phyloP scores from a whole-genome alignment of 2,113 vertebrate genomes.

The Arizona elegans region DNA sequence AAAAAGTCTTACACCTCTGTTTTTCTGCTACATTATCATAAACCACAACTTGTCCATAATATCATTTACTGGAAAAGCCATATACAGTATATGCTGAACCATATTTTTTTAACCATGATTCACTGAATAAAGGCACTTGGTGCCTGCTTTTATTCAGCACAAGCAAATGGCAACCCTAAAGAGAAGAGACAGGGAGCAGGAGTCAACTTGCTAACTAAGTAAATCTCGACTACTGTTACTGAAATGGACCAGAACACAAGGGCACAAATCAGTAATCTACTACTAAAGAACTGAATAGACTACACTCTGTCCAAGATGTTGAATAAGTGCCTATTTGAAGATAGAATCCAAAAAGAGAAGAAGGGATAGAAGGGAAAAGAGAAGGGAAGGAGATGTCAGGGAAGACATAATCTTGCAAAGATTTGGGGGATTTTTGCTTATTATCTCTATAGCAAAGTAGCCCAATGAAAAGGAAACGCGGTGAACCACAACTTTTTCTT shows the following conservation, averaged over 20 bases:
- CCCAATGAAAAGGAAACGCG: not conserved
- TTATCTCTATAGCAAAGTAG: not conserved
- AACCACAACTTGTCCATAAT: not conserved
- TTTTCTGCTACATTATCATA: not conserved
- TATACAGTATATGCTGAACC: not conserved
- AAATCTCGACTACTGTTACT: not conserved
- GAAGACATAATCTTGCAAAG: not conserved
- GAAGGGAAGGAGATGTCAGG: not conserved
- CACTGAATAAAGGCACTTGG: not conserved
- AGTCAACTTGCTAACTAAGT: not conserved
- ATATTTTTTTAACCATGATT: not conserved
- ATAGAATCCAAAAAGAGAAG: not conserved
- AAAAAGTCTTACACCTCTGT: not conserved
- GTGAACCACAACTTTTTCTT: not conserved
- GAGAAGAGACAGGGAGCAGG: not conserved
- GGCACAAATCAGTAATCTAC: not conserved
- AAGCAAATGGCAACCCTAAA: not conserved
- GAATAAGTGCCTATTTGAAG: not conserved
- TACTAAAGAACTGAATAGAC: not conserved
- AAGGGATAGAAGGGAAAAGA: not conserved
- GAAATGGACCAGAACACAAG: not conserved
- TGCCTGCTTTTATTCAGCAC: not conserved
- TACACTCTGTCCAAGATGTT: not conserved
- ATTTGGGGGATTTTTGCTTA: not conserved
- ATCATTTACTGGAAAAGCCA: not conserved